These are phyloP conservation scores for Crocidura indochinensis DNA, from an alignment of 2,797 vertebrate genomes.

Conservation along the genomic window DNA sequence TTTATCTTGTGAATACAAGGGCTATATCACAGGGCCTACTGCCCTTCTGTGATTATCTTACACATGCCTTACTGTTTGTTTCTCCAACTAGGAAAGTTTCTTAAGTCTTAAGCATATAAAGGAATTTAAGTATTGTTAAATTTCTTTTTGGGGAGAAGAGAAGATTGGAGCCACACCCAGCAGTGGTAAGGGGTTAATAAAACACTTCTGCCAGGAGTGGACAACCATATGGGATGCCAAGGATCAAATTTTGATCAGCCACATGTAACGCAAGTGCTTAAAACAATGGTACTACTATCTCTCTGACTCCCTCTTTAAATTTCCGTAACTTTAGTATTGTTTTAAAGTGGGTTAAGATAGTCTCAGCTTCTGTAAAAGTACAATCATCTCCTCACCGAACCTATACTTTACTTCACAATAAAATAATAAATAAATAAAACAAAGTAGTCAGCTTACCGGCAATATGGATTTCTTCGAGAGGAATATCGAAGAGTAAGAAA, in stretches of 20 bases:
- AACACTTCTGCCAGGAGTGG: no score
- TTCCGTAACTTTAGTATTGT: neutral
- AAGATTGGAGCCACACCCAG: no score
- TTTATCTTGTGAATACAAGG: neutral
- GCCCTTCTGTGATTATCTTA: constrained; percentile 21
- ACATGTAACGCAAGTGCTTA: no score
- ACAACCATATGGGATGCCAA: no score
- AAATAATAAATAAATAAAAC: constrained; percentile 67
- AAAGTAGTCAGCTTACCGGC: constrained; percentile 94
- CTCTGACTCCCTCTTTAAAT: constrained; percentile 3
- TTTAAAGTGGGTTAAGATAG: neutral
- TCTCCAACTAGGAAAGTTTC: constrained; percentile 42
- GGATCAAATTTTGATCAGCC: no score
- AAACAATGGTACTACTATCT: no score
- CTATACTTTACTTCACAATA: neutral
- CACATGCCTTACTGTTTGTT: neutral
- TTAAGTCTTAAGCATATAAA: no score
- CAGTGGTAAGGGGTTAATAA: no score
- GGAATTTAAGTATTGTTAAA: no score
- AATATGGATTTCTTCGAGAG: constrained; percentile 98
- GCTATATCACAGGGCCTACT: neutral
- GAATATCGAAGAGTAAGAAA: constrained; percentile 98
- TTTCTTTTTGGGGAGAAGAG: no score
- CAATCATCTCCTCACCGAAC: neutral
- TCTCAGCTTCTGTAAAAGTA: neutral